Evolutionary conservation across 2,797 vertebrate genomes (phyloP), one percentile per base, ranked within the genome.

Genomic region (Hyperoplus immaculatus): DNA sequence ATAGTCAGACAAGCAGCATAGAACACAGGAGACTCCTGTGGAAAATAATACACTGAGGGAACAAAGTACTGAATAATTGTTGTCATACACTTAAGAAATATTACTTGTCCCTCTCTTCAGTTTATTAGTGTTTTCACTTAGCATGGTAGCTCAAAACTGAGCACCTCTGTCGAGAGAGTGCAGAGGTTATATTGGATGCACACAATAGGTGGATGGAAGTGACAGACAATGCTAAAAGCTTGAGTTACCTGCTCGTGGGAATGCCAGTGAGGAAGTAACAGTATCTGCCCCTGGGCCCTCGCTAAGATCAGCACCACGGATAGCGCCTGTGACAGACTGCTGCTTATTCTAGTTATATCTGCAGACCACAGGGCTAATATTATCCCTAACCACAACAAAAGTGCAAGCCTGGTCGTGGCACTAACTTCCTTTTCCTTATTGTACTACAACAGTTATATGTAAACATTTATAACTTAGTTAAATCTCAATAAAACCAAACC

Each of bases 251-350:
- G 60, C 69, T 38, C 55, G 15, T 39, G 5, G 54, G 63, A 72
- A 65, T 43, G 61, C 9, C 51, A 60, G 41, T 39, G 59, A 69
- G 43, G 15, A 12, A 65, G 45, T 0, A 10, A 4, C 41, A 5
- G 21, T 13, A 11, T 43, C 54, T 59, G 6, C 54, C 51, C 41
- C 3, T 4, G 9, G 56, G 15, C 2, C 1, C 39, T 64, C 43
- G 13, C 21, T 3, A 21, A 8, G 72, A 86, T 85, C 82, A 82
- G 77, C 69, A 85, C 79, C 81, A 82, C 13, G 81, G 84, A 88
- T 21, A 84, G 87, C 21, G 36, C 58, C 29, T 38, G n/a, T 62
- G 38, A 71, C 41, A 72, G 16, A 4, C 69, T 55, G 60, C 62
- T 66, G 69, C 36, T 68, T 58, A 55, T 56, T 45, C 8, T 3